phyloP scores from a whole-genome alignment of 2,888 invertebrate species.

The Ferrisia virgata region DNA sequence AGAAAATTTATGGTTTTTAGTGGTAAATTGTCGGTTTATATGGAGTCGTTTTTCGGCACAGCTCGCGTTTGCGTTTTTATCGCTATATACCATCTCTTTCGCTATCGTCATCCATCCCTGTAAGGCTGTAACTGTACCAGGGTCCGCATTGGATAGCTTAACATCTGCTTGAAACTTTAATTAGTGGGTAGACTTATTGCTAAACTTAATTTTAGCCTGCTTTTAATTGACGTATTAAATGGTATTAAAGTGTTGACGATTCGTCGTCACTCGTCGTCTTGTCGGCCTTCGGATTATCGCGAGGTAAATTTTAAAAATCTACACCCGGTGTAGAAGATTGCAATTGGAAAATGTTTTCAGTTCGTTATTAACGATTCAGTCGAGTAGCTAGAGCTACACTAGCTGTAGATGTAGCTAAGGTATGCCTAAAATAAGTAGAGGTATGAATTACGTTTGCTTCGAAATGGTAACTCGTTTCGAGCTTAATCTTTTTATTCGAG shows the following conservation, averaged over 20 bases:
- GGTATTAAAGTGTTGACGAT: background rate
- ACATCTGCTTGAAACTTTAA: slow-evolving; percentile 17
- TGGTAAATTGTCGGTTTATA: background rate
- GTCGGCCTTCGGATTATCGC: background rate
- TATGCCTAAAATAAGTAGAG: background rate
- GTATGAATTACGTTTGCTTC: background rate
- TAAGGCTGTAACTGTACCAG: too few relatives aligned
- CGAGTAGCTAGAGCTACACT: too few relatives aligned
- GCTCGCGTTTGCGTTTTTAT: background rate
- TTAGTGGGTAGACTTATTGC: background rate
- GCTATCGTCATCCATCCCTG: background rate
- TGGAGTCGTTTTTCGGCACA: background rate
- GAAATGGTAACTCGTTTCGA: background rate
- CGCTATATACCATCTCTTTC: background rate
- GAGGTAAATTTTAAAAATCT: background rate
- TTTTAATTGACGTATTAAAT: slow-evolving; percentile 17
- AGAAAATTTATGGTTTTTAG: background rate
- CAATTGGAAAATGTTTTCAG: background rate
- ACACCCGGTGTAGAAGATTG: background rate
- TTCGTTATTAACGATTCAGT: too few relatives aligned
- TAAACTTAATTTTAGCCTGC: background rate
- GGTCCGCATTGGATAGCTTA: background rate
- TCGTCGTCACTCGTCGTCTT: too few relatives aligned
- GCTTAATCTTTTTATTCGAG: background rate
- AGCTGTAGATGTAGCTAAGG: too few relatives aligned